Conservation (phyloP, 2,797 vertebrate genomes). For the Rhinoraja longicauda region DNA sequence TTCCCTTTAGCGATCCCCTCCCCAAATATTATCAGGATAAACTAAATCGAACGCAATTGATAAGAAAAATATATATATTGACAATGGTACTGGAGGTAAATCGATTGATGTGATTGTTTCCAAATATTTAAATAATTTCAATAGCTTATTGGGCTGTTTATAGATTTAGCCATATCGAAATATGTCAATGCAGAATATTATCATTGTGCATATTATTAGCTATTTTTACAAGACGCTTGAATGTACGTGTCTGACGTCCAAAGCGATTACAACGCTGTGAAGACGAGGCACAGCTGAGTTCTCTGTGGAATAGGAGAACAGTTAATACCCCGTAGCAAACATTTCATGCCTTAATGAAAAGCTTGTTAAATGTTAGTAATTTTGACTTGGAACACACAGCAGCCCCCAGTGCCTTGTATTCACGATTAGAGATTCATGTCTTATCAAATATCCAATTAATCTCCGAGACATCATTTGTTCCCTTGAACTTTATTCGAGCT, state of each 20-base stretch:
- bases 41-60: constrained; percentile 43
- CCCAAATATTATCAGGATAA: constrained; percentile 41
- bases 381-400: constrained; percentile 96
- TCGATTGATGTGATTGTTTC: neutral
- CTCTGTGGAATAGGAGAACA: constrained; percentile 79
- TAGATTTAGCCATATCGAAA: neutral
- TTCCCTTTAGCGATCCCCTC: no score
- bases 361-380: constrained; percentile 99
- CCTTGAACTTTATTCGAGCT: constrained; percentile 88
- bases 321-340: constrained; percentile 94
- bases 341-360: constrained; percentile 99
- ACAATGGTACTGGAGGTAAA: neutral
- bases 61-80: neutral
- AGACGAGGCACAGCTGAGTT: neutral
- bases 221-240: constrained; percentile 40
- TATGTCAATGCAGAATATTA: constrained; percentile 44
- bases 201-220: constrained; percentile 46
- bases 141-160: neutral
- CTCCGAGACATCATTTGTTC: constrained; percentile 99
- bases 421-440: constrained; percentile 99
- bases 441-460: constrained; percentile 99
- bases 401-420: constrained; percentile 98
- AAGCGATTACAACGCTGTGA: constrained; percentile 12
- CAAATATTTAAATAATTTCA: neutral
- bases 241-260: constrained; percentile 28